Conservation (phyloP, 2,113 vertebrate species). For the Pelmatolapia mariae region DNA sequence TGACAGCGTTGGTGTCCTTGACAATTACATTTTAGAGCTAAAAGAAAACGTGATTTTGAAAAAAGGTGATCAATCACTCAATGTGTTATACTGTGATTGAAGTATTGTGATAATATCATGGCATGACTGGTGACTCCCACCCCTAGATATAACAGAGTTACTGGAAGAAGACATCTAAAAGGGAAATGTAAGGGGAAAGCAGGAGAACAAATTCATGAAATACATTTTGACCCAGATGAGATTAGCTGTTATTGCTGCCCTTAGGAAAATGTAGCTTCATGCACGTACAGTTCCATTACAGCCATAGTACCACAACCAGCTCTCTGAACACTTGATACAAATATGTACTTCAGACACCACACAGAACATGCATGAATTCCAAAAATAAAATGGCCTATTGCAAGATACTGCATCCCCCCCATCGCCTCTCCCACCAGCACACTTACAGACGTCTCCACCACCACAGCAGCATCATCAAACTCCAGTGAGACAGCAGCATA, state of each 20-base stretch:
- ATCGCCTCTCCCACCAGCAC: not conserved
- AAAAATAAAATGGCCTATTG: rapidly evolving
- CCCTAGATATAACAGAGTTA: not conserved
- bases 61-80: not conserved
- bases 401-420: not conserved
- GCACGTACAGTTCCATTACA: not conserved
- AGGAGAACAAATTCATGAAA: not conserved
- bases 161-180: not conserved
- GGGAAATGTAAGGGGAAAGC: not conserved
- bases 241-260: not conserved
- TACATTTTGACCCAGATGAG: rapidly evolving
- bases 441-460: not conserved
- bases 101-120: not conserved
- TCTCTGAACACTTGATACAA: not conserved
- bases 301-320: not conserved
- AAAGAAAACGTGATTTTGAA: not conserved
- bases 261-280: not conserved
- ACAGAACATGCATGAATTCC: not conserved
- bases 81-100: not conserved
- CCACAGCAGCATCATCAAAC: not conserved
- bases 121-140: not conserved
- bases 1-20: not conserved
- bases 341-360: not conserved
- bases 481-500: not conserved
- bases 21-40: not conserved